Evolutionary conservation across 2,113 vertebrate genomes (phyloP).

Genomic region (Puntigrus tetrazona): DNA sequence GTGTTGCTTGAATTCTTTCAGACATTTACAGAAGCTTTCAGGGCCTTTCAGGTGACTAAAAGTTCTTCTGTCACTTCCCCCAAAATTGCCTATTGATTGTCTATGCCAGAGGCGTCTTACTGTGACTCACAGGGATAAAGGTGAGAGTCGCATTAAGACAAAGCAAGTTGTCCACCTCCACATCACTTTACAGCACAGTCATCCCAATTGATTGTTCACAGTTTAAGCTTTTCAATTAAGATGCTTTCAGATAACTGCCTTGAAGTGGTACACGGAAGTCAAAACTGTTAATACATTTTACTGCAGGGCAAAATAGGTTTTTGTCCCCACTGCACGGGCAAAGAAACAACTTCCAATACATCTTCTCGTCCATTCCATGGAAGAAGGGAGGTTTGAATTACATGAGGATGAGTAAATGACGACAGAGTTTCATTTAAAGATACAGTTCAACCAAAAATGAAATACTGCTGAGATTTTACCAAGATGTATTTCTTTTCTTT

Average conservation of each 20-base stretch:
- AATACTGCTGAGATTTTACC: too few species aligned
- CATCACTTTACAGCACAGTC: neutral
- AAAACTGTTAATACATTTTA: neutral
- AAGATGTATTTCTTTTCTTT: too few species aligned
- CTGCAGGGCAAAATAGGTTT: neutral
- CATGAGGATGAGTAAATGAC: neutral
- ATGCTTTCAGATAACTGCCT: conserved; percentile 7
- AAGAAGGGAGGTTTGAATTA: neutral
- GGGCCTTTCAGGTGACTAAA: neutral
- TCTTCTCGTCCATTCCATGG: neutral
- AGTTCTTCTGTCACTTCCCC: neutral
- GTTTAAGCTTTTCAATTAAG: neutral
- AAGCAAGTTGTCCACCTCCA: neutral
- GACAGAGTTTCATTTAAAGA: neutral
- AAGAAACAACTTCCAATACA: neutral
- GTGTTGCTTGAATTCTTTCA: neutral
- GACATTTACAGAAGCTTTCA: neutral
- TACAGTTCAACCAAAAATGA: too few species aligned
- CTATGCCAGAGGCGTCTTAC: neutral
- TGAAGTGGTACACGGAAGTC: neutral
- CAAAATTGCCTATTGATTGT: neutral
- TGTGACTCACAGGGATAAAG: neutral
- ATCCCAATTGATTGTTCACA: neutral
- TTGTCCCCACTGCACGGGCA: neutral
- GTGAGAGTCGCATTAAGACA: neutral